A percentile compares a stretch with the other conserved stretches of the same genome.
Conservation (phyloP, 1,140 invertebrate genomes). For the Danaus melanippus region DNA sequence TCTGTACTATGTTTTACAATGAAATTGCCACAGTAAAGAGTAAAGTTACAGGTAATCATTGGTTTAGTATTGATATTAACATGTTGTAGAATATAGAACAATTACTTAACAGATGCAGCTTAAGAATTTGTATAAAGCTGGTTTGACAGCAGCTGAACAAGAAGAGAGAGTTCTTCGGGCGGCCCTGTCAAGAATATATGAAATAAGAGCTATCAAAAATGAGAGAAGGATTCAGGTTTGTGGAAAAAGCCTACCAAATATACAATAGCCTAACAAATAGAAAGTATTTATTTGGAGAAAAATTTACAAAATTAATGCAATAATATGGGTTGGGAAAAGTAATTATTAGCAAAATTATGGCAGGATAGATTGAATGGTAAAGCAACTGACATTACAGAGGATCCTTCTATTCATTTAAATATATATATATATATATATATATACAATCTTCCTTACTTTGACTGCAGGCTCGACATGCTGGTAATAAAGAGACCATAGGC, state of each 20-base stretch:
- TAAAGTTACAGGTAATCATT: no score
- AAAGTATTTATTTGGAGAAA: constrained; percentile 1
- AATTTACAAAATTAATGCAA: not conserved
- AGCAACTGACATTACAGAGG: no score
- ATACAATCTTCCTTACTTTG: no score
- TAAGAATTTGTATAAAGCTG: constrained; percentile 85
- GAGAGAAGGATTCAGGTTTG: constrained; percentile 86
- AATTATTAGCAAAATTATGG: no score
- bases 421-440: no score
- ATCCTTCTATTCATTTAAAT: no score
- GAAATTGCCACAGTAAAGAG: no score
- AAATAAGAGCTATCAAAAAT: constrained; percentile 91
- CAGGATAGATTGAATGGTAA: no score
- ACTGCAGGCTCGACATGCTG: constrained; percentile 80
- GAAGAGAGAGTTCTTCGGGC: constrained; percentile 89
- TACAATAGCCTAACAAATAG: not conserved
- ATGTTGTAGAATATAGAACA: not conserved
- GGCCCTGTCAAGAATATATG: constrained; percentile 89
- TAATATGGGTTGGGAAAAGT: no score
- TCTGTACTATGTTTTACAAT: no score
- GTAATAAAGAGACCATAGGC: constrained; percentile 92
- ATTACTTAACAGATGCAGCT: constrained; percentile 72
- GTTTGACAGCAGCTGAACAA: constrained; percentile 84
- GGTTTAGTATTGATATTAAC: no score
- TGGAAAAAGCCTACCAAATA: not conserved